phyloP scores from a whole-genome alignment of 2,113 vertebrate species.

The Gymnobelideus leadbeateri region DNA sequence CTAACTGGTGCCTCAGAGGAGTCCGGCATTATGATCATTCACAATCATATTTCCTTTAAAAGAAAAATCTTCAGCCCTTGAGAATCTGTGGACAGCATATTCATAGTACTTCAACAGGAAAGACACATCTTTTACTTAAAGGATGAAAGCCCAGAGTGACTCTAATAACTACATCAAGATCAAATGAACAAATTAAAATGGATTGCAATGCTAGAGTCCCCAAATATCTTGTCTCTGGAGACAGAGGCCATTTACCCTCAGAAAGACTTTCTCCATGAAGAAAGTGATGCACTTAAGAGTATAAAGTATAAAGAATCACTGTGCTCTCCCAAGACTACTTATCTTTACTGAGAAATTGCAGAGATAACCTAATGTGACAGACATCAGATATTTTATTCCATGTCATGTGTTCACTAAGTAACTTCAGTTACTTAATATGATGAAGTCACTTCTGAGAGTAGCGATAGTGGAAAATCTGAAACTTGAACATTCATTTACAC shows the following conservation, averaged over 20 bases:
- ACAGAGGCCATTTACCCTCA: background rate
- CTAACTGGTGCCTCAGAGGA: constrained; percentile 48
- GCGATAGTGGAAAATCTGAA: background rate
- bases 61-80: background rate
- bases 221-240: background rate
- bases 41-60: constrained; percentile 40
- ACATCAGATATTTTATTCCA: constrained; percentile 51
- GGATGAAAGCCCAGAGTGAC: background rate
- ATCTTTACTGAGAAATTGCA: constrained; percentile 44
- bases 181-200: background rate
- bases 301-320: background rate
- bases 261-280: constrained; percentile 17
- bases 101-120: constrained; percentile 15
- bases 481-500: background rate
- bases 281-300: constrained; percentile 14
- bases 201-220: background rate
- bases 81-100: background rate
- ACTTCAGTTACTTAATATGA: constrained; percentile 35
- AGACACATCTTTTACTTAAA: constrained; percentile 35
- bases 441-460: constrained; percentile 33
- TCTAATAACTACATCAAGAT: constrained; percentile 1
- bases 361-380: background rate
- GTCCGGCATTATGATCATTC: constrained; percentile 52
- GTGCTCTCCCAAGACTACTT: background rate
- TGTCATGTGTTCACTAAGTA: background rate